Evolutionary conservation across 92 coral and sea anemone species (phyloP), one percentile per base, ranked within the genome.

Genomic region (Zoanthus gigantus): DNA sequence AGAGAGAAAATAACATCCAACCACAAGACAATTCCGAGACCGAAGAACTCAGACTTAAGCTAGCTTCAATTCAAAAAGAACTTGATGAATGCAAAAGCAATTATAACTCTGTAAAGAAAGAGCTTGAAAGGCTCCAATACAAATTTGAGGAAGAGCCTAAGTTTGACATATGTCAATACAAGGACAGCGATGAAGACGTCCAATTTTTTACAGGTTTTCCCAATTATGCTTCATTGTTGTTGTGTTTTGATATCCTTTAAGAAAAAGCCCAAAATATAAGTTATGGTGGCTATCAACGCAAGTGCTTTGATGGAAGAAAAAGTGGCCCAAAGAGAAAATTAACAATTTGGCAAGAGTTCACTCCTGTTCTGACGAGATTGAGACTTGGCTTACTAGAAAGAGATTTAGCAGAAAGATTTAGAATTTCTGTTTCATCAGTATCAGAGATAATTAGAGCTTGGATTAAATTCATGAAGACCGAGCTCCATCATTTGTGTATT

Each of bases 341-440:
- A 37, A 52, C 84, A 79, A n/a, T 18, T 37, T 79, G 84, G 84
- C 84, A 79, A 66, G 74, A 37, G 69, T 79, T 79, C 68, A 79
- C 75, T 17, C 61, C 53, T 50, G 76, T 79, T 7, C 37, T 79
- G 67, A 37, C 56, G 63, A 50, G 84, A 34, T 28, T 79, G 32
- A 50, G 84, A 34, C 84, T 79, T n/a, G 84, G 84, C 42, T 29
- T 54, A 37, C 68, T 79, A 48, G 84, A 29, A 50, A 79, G 84
- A 34, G 76, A 56, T 79, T 57, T 79, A 12, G 84, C 84, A 48
- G 65, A 79, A 9, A 48, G 84, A 79, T 50, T 50, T 50, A 50
- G 56, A 50, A 50, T 50, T 50, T 50, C 56, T 50, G 56, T 50
- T 79, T 79, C 65, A 18, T 47, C 84, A 5, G 84, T 79, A 9